These are phyloP conservation scores for Callospermophilus lateralis DNA, from an alignment of 2,113 vertebrate genomes.

Conservation along the genomic window DNA sequence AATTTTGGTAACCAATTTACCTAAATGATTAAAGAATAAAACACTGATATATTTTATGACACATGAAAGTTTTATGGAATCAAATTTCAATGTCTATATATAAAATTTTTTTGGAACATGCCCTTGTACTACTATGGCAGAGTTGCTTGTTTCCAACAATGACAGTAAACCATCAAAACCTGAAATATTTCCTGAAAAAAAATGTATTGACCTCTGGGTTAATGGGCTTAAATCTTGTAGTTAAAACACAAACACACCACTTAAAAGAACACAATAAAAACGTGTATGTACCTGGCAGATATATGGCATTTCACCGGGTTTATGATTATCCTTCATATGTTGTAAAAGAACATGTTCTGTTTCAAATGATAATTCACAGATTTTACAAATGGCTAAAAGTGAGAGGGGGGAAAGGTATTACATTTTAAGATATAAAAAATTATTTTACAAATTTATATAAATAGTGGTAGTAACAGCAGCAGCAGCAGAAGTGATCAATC, in stretches of 20 bases:
- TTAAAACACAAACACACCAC: not conserved
- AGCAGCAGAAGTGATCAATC: not conserved
- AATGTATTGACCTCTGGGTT: not conserved
- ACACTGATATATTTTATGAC: not conserved
- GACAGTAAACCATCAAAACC: not conserved
- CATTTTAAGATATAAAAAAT: constrained; percentile 47
- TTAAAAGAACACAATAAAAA: constrained; percentile 39
- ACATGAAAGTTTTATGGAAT: constrained; percentile 53
- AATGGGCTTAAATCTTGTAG: constrained; percentile 29
- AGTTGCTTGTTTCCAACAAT: not conserved
- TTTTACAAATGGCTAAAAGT: constrained; percentile 96
- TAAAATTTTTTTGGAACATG: constrained; percentile 38
- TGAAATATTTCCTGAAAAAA: constrained; percentile 37
- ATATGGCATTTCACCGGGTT: constrained; percentile 99
- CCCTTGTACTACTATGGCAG: not conserved
- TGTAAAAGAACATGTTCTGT: constrained; percentile 98
- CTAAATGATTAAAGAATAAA: constrained; percentile 50
- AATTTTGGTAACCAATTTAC: constrained; percentile 47
- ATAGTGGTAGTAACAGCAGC: not conserved
- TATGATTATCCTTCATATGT: constrained; percentile 99
- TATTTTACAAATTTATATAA: not conserved
- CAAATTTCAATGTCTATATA: constrained; percentile 24
- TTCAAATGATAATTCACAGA: constrained; percentile 98
- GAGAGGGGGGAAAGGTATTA: not conserved
- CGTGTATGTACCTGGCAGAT: constrained; percentile 94